Conservation (phyloP, 37 sponge, comb jelly and placozoan genomes). For the Theonella swinhoei region DNA sequence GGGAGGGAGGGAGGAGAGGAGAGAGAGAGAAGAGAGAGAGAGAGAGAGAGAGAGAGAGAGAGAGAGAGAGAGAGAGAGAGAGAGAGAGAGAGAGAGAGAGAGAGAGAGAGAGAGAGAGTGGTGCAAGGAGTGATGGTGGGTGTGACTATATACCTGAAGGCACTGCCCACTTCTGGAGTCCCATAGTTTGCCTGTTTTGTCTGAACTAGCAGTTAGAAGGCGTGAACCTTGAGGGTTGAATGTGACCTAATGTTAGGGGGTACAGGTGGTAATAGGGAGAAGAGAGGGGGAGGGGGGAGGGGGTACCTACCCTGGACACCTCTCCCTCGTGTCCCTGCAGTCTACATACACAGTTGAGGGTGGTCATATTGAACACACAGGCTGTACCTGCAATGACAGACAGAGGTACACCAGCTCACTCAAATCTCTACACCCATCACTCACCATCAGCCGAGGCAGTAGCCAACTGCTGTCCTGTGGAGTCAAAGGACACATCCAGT, state of each 20-base stretch:
- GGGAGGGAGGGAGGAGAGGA: too few species aligned
- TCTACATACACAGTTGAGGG: slow-evolving; percentile 67
- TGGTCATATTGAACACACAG: slow-evolving; percentile 67
- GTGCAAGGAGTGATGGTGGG: neutral
- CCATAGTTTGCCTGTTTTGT: slow-evolving; percentile 95
- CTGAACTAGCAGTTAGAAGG: slow-evolving; percentile 89
- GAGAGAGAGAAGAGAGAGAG: neutral
- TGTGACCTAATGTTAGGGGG: slow-evolving; percentile 37
- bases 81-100: slow-evolving; percentile 4
- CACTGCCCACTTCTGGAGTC: slow-evolving; percentile 75
- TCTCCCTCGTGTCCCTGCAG: slow-evolving; percentile 93
- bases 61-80: slow-evolving; percentile 27
- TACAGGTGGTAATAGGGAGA: neutral
- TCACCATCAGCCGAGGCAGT: slow-evolving; percentile 94
- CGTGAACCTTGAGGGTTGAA: slow-evolving; percentile 95
- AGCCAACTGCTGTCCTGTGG: slow-evolving; percentile 81
- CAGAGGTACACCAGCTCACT: neutral
- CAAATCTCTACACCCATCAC: neutral
- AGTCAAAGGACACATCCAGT: slow-evolving; percentile 93
- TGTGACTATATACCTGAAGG: slow-evolving; percentile 67
- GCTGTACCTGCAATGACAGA: slow-evolving; percentile 51
- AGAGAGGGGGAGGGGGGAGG: neutral
- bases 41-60: slow-evolving; percentile 22
- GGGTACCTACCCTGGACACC: slow-evolving; percentile 76
- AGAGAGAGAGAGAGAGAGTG: slow-evolving; percentile 16